Evolutionary conservation across 2,113 vertebrate genomes (phyloP).

Genomic region (Phalacrocorax aristotelis): DNA sequence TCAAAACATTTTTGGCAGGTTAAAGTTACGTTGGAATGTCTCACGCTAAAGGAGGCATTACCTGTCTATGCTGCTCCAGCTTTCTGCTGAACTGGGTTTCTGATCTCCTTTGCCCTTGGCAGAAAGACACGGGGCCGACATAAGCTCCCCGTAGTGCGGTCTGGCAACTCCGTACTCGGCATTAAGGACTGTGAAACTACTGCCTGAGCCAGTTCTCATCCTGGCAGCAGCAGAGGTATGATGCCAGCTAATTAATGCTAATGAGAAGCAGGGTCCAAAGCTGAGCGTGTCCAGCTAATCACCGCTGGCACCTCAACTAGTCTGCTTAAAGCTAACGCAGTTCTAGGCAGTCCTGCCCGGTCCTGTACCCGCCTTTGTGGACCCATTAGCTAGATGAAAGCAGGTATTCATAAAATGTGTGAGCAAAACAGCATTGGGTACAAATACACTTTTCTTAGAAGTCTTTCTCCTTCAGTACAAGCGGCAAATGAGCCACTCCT

Average conservation of each 20-base stretch:
- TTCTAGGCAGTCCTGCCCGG: neutral
- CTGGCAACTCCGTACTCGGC: neutral
- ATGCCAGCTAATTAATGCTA: slow-evolving; percentile 20
- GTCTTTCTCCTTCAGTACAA: rapidly evolving
- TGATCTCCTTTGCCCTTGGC: neutral
- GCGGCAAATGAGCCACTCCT: neutral
- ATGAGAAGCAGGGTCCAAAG: slow-evolving; percentile 39
- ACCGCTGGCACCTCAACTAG: neutral
- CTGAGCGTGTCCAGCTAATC: neutral
- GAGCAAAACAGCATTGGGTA: neutral
- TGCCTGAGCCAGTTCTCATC: neutral
- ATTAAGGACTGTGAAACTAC: neutral
- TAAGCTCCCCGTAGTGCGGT: neutral
- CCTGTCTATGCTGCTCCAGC: neutral
- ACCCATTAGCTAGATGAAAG: neutral
- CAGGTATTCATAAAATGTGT: neutral
- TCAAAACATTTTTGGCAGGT: neutral
- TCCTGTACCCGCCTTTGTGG: neutral
- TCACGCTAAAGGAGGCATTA: neutral
- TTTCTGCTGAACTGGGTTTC: neutral
- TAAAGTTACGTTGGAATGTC: neutral
- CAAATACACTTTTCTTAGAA: neutral
- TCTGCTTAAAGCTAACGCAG: neutral
- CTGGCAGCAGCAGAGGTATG: slow-evolving; percentile 44
- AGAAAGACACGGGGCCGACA: neutral